Evolutionary conservation across 2,113 vertebrate species (phyloP).

Genomic region (Macrotus californicus): DNA sequence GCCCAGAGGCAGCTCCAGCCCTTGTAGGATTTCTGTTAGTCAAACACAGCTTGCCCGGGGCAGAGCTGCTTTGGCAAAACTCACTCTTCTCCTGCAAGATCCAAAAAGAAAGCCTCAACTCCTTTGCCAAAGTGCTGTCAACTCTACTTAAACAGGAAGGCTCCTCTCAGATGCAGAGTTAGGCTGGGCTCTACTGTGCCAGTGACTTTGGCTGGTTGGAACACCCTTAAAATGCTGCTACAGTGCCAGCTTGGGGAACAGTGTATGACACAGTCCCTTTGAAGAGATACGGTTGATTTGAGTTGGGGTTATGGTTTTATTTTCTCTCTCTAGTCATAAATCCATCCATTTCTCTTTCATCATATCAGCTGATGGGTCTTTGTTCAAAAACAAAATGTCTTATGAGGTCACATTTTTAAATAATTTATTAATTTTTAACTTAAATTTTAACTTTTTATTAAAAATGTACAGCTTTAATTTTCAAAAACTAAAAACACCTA

Average conservation of each 20-base stretch:
- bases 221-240: slow-evolving; percentile 64
- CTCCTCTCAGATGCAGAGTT: slow-evolving; percentile 66
- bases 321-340: slow-evolving; percentile 38
- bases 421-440: not conserved
- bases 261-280: slow-evolving; percentile 11
- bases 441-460: slow-evolving; percentile 11
- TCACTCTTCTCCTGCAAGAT: slow-evolving; percentile 56
- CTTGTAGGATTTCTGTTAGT: slow-evolving; percentile 51
- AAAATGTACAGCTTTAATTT: slow-evolving; percentile 27
- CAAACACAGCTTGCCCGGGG: slow-evolving; percentile 63
- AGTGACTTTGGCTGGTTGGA: slow-evolving; percentile 71
- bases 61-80: slow-evolving; percentile 68
- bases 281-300: not conserved
- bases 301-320: not conserved
- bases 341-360: not conserved
- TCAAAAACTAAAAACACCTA: not conserved
- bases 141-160: slow-evolving; percentile 65
- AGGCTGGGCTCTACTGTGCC: slow-evolving; percentile 65
- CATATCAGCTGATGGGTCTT: not conserved
- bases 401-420: not conserved
- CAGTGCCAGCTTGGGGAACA: slow-evolving; percentile 12
- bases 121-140: slow-evolving; percentile 74
- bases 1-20: slow-evolving; percentile 52
- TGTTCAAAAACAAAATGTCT: not conserved
- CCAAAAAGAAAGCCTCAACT: slow-evolving; percentile 70